Base-by-base conservation (phyloP, 2,888 invertebrate genomes). In the Synergus umbraculus region DNA sequence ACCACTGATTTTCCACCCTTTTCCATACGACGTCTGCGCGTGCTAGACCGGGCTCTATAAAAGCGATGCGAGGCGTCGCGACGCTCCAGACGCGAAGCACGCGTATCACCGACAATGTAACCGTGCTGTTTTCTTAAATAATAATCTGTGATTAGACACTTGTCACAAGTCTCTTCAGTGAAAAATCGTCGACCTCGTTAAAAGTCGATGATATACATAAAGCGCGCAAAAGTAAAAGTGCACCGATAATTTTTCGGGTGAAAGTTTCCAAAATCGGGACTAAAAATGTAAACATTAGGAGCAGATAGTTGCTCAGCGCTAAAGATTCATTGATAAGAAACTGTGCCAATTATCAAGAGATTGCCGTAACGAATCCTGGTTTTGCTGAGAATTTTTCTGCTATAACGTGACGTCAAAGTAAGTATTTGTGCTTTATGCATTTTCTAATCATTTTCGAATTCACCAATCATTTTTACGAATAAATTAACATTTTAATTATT, bases 1-100 rank as follows among this genome's bases (percentile, higher is more conserved):
- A n/a, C 29, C 49, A 73, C 79, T 76, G 76, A 78, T 78, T 82
- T 79, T 78, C 79, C 77, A 80, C 64, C 77, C 73, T 58, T 77
- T 82, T 76, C 76, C 81, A 78, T 79, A 78, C 90, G 90, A 78
- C 90, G 90, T 86, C 90, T 90, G 90, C 90, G 91, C 90, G 86
- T 76, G 84, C 58, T 79, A 81, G 78, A 81, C 84, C 85, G 82
- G 83, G 86, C 85, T 88, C 87, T 90, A 90, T 91, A 91, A 87
- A 90, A 90, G 87, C 87, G 84, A 82, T 84, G 86, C 86, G 79
- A 86, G 87, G 88, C 89, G 88, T 89, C 88, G 86, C 87, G 88
- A 84, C 87, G 90, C 86, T 90, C 88, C 90, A 91, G 89, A 90
- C 90, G 90, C 88, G 89, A 87, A 85, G 86, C 83, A 87, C 89